Percentiles rank a stretch among this genome's conserved stretches.
These are phyloP conservation scores for Noctilio leporinus DNA, from an alignment of 2,113 vertebrate species.

Conservation along the genomic window DNA sequence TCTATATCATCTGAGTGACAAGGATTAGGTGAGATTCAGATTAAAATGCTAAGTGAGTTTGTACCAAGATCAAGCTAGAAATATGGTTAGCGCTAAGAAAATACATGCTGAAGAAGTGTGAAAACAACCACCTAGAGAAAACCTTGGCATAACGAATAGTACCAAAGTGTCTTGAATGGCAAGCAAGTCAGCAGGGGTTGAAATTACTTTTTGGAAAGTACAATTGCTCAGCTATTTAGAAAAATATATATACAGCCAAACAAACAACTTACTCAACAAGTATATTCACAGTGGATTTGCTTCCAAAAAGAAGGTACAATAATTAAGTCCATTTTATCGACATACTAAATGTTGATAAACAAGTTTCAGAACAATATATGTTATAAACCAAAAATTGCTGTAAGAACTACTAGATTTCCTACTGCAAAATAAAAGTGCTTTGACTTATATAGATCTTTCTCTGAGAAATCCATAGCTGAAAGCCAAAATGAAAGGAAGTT, in stretches of 20 bases:
- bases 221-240: not conserved
- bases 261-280: not conserved
- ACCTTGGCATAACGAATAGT: slow-evolving; percentile 8
- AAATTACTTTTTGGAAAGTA: slow-evolving; percentile 41
- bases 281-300: not conserved
- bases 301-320: not conserved
- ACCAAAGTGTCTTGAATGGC: slow-evolving; percentile 14
- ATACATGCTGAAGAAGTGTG: not conserved
- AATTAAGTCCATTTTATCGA: not conserved
- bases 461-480: not conserved
- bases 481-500: not conserved
- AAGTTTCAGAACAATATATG: slow-evolving; percentile 15
- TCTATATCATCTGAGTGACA: slow-evolving; percentile 24
- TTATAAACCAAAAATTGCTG: slow-evolving; percentile 32
- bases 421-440: not conserved
- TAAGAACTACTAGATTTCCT: not conserved
- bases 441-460: not conserved
- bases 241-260: not conserved
- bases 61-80: slow-evolving; percentile 25
- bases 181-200: not conserved
- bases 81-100: slow-evolving; percentile 43
- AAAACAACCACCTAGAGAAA: slow-evolving; percentile 36
- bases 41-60: slow-evolving; percentile 55
- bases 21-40: slow-evolving; percentile 43
- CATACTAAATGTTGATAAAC: not conserved